phyloP scores from a whole-genome alignment of 2,888 invertebrate species.

The Megastigmus dorsalis region DNA sequence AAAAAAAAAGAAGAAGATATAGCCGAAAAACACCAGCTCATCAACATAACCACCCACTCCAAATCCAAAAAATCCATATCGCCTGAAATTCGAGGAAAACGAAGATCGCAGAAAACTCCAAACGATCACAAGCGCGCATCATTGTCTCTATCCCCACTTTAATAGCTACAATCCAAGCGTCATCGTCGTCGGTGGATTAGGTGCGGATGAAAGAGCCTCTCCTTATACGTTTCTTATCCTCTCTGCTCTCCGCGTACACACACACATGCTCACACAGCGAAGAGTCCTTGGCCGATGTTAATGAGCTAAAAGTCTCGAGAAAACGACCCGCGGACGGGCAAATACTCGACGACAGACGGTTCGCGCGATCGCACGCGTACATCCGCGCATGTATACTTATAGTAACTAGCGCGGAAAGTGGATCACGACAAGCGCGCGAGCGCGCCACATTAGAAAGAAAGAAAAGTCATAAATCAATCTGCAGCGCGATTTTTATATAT shows the following conservation, averaged over 20 bases:
- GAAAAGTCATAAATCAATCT: constrained; percentile 7
- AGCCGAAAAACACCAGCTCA: no score
- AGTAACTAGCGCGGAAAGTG: background rate
- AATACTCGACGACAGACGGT: background rate
- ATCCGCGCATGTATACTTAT: background rate
- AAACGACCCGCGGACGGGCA: background rate
- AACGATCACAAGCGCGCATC: no score
- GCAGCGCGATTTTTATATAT: background rate
- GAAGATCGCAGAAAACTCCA: no score
- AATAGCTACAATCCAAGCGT: no score
- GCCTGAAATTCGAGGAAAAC: no score
- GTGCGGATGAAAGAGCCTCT: constrained; percentile 17
- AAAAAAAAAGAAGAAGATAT: no score
- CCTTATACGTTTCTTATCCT: constrained; percentile 49
- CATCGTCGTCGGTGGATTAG: constrained; percentile 5
- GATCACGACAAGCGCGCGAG: background rate
- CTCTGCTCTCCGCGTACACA: constrained; percentile 5
- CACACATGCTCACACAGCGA: background rate
- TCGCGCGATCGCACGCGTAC: background rate
- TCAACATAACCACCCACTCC: no score
- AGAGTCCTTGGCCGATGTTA: constrained; percentile 41
- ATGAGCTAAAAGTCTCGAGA: no score
- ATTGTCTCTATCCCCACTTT: background rate
- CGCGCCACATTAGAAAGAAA: no score
- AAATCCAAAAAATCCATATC: no score